Evolutionary conservation across 2,113 vertebrate species (phyloP), one percentile per base, ranked within the genome.

Genomic region (Electrona antarctica): DNA sequence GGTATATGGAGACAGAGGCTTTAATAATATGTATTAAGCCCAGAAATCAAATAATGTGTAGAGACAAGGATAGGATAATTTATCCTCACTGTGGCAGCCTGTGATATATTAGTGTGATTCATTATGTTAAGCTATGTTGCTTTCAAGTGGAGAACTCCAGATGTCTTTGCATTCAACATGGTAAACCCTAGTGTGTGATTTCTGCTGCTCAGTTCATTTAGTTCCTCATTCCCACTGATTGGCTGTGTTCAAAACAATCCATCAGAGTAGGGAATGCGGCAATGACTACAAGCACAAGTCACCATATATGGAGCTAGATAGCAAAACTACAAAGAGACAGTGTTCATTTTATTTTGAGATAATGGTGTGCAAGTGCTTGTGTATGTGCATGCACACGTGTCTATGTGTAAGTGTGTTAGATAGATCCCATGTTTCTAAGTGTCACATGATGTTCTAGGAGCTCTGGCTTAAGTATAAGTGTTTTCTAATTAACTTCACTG

Each of bases 401-500:
- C 15, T n/a, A 49, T 74, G 51, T 57, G 13, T 70, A 47, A 51
- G 76, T 51, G 29, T 10, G 41, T 13, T 49, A 13, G 60, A 71
- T 21, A 71, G 15, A 76, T 84, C 73, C 89, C 78, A 83, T 91
- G 87, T 90, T 88, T 88, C 86, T 86, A 89, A 90, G 90, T 92
- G 86, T 92, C 88, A 91, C 85, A 64, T 83, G 92, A 64, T 83
- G 92, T 79, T 89, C 88, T 71, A 90, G 85, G 89, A 93, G 93
- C 91, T 87, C 65, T 78, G 50, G 86, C 91, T 91, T 93, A 90
- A 85, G 83, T 90, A 75, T 80, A 88, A 92, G 91, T 84, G 79
- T 93, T 93, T 89, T 90, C 89, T 95, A 92, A 93, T 94, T 91
- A 94, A 92, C 89, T 95, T 94, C 90, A 92, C 92, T 63, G 91